Evolutionary conservation across 2,797 vertebrate genomes (phyloP), one percentile per base, ranked within the genome.

Genomic region (Acropternis orthonyx): DNA sequence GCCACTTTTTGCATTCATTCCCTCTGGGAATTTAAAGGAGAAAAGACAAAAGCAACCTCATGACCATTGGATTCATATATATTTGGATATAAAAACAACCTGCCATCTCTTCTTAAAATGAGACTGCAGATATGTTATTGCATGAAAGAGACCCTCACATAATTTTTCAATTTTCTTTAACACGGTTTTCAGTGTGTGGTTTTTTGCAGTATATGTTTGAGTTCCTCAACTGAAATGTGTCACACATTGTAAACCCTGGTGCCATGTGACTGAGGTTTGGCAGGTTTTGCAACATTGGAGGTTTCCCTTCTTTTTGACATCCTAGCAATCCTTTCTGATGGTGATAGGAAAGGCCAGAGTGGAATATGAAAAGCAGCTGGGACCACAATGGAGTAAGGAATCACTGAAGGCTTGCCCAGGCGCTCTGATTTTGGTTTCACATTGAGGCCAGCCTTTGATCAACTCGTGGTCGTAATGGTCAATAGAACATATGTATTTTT

Each of bases 171-270:
- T 91, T 80, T 71, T 80, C 61, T 67, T 49, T 55, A 26, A 62
- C 36, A 44, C 7, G 14, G 27, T 85, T 91, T 94, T 74, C 68
- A 80, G n/a, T 23, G 46, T n/a, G 19, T 41, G 14, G 2, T 1
- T 36, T 61, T 63, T 48, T 41, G 7, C 18, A 4, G 2, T 1
- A 1, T 0, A 0, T 36, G 67, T 90, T 43, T 2, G 1, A 43
- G 36, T 28, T 90, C 74, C 36, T 61, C 2, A 1, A 59, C 15
- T 82, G 48, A 78, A 92, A 58, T 34, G 14, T 2, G 23, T 67
- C 77, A 69, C 74, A 87, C 48, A 14, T 59, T 0, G 0, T 86
- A 79, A 93, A 90, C 36, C 13, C n/a, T 2, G 2, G 26, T 11
- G 28, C 63, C 77, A 78, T 3, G 5, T 0, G 2, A 61, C 46